Evolutionary conservation across 2,888 invertebrate genomes (phyloP), one percentile per base, ranked within the genome.

Genomic region (Stramonita haemastoma): DNA sequence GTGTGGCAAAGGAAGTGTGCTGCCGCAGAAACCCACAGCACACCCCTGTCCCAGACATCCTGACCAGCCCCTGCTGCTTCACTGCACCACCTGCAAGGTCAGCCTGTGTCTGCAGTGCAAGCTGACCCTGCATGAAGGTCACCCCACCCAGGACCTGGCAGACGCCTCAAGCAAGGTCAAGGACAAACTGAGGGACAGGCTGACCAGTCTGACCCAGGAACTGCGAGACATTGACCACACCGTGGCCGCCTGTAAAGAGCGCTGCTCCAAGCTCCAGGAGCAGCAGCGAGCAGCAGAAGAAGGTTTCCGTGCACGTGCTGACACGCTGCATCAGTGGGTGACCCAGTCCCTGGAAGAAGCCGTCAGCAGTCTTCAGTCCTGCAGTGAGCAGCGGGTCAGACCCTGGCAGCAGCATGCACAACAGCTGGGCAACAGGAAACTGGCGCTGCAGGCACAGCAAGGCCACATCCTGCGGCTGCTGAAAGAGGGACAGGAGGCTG

Each of bases 61-160:
- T 13, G 26, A 36, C n/a, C 87, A 87, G 22, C 34, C 6, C 15
- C 36, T 70, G 8, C 56, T 87, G 32, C 46, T 87, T 26, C 70
- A 46, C n/a, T 87, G 87, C 73, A 36, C 5, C 32, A 17, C 15
- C 34, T 87, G 87, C 26, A 11, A 87, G 60, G n/a, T n/a, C 11
- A 32, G 70, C 60, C 8, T 87, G 11, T 87, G 87, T 34, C 29
- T 70, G 36, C 87, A 87, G 73, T 87, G 87, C 73, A 87, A 87
- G 46, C 36, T 87, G 87, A 87, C 87, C 66, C 70, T 26, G 36
- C 87, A 87, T 36, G 87, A 87, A 70, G 87, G 87, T 34, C 87
- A 87, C 73, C 70, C 87, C 26, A 87, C 87, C 15, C 29, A 66
- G 19, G 87, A 87, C 46, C 46, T 87, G 34, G 73, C 36, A 15